Evolutionary conservation across 1,140 invertebrate species (phyloP).

Genomic region (Aricia agestis): DNA sequence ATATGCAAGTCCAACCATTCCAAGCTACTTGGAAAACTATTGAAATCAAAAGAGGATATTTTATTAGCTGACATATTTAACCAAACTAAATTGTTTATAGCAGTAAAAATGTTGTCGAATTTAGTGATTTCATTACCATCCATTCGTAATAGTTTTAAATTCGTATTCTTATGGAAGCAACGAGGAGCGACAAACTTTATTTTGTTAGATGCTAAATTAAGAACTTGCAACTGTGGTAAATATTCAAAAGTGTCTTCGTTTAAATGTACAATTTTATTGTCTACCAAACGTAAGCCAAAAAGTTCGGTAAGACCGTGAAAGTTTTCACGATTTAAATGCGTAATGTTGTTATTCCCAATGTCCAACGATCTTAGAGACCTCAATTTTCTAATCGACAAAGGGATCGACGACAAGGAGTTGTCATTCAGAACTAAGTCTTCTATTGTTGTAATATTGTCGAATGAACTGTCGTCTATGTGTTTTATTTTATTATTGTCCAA

Average conservation of each 20-base stretch:
- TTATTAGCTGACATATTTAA: constrained; percentile 84
- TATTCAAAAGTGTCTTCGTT: constrained; percentile 81
- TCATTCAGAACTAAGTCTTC: constrained; percentile 87
- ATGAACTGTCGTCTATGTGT: constrained; percentile 82
- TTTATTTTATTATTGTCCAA: constrained; percentile 86
- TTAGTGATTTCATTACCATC: constrained; percentile 82
- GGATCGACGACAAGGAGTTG: constrained; percentile 85
- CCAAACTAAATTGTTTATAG: constrained; percentile 81
- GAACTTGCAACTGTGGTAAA: constrained; percentile 79
- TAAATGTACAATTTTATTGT: constrained; percentile 82
- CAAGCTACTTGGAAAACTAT: constrained; percentile 80
- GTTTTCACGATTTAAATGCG: constrained; percentile 77
- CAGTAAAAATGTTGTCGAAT: constrained; percentile 81
- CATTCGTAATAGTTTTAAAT: constrained; percentile 80
- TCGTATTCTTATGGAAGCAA: constrained; percentile 80
- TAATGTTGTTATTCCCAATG: constrained; percentile 86
- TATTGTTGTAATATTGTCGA: constrained; percentile 87
- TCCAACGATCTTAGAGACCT: constrained; percentile 85
- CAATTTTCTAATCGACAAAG: constrained; percentile 82
- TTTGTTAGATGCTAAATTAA: constrained; percentile 83
- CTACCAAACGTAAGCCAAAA: constrained; percentile 80
- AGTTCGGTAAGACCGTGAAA: constrained; percentile 80
- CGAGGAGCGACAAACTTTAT: constrained; percentile 80
- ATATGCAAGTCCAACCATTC: constrained; percentile 84
- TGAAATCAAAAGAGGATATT: constrained; percentile 82